Evolutionary conservation across 2,113 vertebrate genomes (phyloP).

Genomic region (Psittacula cyanocephala): DNA sequence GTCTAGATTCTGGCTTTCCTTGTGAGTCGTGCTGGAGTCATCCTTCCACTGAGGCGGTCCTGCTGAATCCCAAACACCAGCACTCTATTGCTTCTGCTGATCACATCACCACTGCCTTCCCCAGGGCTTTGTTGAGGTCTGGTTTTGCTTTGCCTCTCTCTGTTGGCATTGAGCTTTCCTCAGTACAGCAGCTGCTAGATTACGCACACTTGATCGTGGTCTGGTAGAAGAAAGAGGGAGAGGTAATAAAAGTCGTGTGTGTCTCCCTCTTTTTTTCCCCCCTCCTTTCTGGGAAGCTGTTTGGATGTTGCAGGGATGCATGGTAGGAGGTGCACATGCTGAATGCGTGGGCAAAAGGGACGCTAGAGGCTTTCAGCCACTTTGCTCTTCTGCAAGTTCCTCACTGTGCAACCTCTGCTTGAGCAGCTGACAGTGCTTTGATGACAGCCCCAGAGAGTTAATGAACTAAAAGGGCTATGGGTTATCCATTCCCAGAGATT

Average conservation of each 20-base stretch:
- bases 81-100: neutral
- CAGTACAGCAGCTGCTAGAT: neutral
- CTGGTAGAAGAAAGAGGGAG: neutral
- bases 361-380: neutral
- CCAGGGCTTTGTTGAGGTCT: neutral
- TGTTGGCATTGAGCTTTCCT: neutral
- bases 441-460: conserved; percentile 56
- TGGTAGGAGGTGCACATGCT: neutral
- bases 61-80: neutral
- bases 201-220: neutral
- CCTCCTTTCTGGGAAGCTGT: neutral
- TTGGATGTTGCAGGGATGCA: neutral
- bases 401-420: neutral
- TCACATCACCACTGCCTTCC: neutral
- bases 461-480: conserved; percentile 59
- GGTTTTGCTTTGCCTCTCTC: neutral
- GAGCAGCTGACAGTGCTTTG: conserved; percentile 53
- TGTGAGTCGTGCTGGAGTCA: neutral
- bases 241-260: neutral
- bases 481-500: conserved; percentile 68
- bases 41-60: neutral
- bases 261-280: neutral
- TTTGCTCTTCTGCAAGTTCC: neutral
- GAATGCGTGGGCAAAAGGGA: neutral
- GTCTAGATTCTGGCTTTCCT: neutral